phyloP scores from a whole-genome alignment of 2,113 vertebrate genomes.

The Phodopus roborovskii region DNA sequence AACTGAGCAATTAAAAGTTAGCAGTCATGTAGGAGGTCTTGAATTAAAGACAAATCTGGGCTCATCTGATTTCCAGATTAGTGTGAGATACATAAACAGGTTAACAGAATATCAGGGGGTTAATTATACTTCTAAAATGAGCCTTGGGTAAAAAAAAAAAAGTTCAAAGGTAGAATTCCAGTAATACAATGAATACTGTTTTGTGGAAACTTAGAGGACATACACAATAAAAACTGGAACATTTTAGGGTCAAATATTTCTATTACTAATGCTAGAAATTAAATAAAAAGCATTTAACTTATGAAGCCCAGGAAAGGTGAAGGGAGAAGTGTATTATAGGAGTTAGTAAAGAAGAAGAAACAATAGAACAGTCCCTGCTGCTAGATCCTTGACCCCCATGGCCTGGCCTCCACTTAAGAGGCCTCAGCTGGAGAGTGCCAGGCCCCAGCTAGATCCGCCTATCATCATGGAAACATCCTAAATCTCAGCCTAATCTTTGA shows the following conservation, averaged over 20 bases:
- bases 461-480: too few relatives aligned
- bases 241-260: background rate
- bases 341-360: conserved; percentile 4
- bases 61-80: background rate
- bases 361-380: background rate
- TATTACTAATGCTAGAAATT: background rate
- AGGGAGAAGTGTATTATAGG: background rate
- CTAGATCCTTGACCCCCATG: too few relatives aligned
- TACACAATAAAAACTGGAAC: background rate
- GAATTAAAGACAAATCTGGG: background rate
- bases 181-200: background rate
- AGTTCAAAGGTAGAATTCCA: background rate
- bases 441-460: too few relatives aligned
- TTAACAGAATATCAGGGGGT: background rate
- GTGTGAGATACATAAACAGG: background rate
- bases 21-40: background rate
- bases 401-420: too few relatives aligned
- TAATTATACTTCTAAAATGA: background rate
- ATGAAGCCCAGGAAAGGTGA: background rate
- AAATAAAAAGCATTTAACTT: background rate
- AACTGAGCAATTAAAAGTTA: background rate
- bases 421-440: too few relatives aligned
- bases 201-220: background rate
- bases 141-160: background rate
- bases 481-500: too few relatives aligned